phyloP scores from a whole-genome alignment of 1,140 invertebrate genomes.

The Oscheius sp. region DNA sequence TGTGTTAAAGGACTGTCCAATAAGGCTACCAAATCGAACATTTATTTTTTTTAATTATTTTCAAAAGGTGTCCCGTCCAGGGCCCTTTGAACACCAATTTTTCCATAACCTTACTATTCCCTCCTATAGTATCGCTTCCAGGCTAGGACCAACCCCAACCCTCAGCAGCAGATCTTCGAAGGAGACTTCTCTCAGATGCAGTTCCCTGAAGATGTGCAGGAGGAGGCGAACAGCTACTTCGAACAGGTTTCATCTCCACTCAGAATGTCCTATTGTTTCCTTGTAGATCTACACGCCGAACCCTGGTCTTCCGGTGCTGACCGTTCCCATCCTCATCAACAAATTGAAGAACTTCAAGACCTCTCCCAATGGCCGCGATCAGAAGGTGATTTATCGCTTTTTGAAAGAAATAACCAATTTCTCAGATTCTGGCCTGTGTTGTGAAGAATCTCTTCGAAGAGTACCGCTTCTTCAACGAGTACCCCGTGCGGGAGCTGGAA shows the following conservation, averaged over 20 bases:
- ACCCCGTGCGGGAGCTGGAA: constrained; percentile 93
- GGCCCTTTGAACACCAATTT: neutral
- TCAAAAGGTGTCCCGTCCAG: neutral
- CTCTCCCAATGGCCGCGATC: constrained; percentile 67
- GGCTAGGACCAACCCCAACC: neutral
- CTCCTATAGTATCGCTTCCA: neutral
- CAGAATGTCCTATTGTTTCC: constrained; percentile 8
- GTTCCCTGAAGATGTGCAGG: constrained; percentile 89
- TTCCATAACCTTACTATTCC: neutral
- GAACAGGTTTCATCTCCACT: constrained; percentile 85
- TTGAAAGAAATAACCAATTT: no score
- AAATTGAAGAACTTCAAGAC: constrained; percentile 94
- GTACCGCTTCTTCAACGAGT: constrained; percentile 95
- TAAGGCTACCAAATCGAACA: neutral
- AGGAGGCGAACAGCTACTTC: constrained; percentile 96
- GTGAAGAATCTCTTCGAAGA: constrained; percentile 95
- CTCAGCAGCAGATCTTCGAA: constrained; percentile 7
- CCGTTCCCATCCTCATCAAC: constrained; percentile 67
- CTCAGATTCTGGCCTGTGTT: constrained; percentile 99
- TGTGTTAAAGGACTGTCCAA: neutral
- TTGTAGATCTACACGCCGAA: constrained; percentile 7
- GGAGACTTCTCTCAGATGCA: constrained; percentile 15
- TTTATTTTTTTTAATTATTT: neutral
- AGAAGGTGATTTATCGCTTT: no score
- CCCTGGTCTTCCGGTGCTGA: constrained; percentile 12